Evolutionary conservation across 30 jellyfish, hydroid and myxozoan genomes (phyloP).

Genomic region (Turritopsis rubra): DNA sequence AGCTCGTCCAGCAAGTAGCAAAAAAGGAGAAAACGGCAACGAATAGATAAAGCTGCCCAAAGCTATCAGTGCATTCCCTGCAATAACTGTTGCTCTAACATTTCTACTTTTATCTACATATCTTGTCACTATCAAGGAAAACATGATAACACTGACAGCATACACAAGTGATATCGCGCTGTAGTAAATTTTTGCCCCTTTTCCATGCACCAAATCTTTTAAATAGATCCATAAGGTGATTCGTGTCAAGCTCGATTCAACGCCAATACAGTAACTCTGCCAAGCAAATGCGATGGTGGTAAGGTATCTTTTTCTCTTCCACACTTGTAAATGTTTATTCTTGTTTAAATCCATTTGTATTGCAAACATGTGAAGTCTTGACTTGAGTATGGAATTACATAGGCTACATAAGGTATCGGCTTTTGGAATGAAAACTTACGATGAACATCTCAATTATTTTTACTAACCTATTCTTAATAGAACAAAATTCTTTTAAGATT

Average conservation of each 20-base stretch:
- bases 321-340: neutral
- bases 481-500: no score
- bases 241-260: neutral
- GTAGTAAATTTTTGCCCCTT: neutral
- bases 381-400: no score
- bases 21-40: slow-evolving; percentile 11
- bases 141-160: neutral
- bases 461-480: no score
- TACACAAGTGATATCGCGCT: slow-evolving; percentile 1
- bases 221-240: neutral
- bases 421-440: no score
- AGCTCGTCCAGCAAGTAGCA: slow-evolving; percentile 24
- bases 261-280: neutral
- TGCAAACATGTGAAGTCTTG: neutral
- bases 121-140: neutral
- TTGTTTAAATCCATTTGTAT: neutral
- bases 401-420: no score
- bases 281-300: neutral
- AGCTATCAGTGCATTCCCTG: neutral
- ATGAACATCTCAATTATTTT: no score
- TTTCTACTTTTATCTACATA: neutral
- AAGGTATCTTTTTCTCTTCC: neutral
- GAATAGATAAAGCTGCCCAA: slow-evolving; percentile 20
- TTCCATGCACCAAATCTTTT: neutral
- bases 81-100: neutral